Evolutionary conservation across 2,113 vertebrate species (phyloP).

Genomic region (Lichenostomus cassidix): DNA sequence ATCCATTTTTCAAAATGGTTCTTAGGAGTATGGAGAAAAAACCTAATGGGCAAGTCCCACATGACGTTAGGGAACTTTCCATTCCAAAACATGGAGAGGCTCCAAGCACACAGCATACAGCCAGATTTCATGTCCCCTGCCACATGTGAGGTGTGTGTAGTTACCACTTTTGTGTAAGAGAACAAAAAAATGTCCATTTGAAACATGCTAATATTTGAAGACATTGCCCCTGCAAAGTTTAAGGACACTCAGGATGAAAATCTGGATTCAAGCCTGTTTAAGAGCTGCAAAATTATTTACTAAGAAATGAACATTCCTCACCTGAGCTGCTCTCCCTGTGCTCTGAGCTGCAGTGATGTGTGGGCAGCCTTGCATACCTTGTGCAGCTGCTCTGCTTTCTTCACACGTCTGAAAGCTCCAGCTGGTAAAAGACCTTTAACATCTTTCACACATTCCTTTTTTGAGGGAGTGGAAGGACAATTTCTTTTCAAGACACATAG

Average conservation of each 20-base stretch:
- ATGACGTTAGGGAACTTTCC: not conserved
- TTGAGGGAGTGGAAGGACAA: not conserved
- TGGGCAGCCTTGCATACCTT: not conserved
- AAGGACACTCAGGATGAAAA: not conserved
- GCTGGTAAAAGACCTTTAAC: not conserved
- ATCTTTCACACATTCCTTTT: not conserved
- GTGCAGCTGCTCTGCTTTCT: not conserved
- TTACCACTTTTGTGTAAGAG: not conserved
- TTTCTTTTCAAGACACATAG: not conserved
- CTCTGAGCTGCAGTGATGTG: not conserved
- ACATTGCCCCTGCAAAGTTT: not conserved
- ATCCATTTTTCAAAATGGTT: not conserved
- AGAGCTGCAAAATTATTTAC: not conserved
- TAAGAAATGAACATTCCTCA: not conserved
- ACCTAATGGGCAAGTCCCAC: not conserved
- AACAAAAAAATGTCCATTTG: not conserved
- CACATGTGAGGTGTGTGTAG: no score
- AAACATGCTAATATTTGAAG: not conserved
- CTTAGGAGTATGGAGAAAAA: not conserved
- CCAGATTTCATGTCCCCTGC: not conserved
- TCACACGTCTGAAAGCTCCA: not conserved
- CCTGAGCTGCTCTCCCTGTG: not conserved
- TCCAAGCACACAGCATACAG: not conserved
- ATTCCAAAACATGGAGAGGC: not conserved
- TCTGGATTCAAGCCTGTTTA: not conserved